Conservation (phyloP, 2,797 vertebrate species). For the Geotrypetes seraphini region DNA sequence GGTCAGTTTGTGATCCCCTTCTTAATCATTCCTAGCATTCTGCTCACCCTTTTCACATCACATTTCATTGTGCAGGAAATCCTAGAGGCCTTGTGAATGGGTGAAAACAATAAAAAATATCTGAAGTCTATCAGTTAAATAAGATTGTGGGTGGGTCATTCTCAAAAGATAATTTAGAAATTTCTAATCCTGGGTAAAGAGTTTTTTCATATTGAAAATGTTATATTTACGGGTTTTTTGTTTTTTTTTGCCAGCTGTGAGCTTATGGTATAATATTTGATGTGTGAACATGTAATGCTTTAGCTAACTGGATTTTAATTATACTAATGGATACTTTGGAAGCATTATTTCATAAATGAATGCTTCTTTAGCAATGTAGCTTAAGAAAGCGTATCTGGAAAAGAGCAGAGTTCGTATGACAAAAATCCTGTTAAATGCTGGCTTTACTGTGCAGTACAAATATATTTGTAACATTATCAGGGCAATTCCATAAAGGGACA, state of each 20-base stretch:
- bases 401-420: slow-evolving; percentile 1
- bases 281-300: slow-evolving; percentile 17
- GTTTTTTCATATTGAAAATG: slow-evolving; percentile 15
- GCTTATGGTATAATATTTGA: slow-evolving; percentile 15
- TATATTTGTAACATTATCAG: background rate
- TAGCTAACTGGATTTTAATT: slow-evolving; percentile 35
- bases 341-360: slow-evolving; percentile 22
- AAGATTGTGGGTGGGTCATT: too few relatives aligned
- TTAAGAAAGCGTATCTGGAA: slow-evolving; percentile 4
- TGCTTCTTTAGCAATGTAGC: slow-evolving; percentile 6
- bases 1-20: too few relatives aligned
- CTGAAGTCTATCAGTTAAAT: too few relatives aligned
- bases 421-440: background rate
- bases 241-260: slow-evolving; percentile 17
- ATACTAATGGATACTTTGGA: slow-evolving; percentile 29
- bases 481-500: too few relatives aligned
- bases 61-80: too few relatives aligned
- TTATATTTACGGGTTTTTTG: slow-evolving; percentile 7
- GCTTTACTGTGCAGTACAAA: background rate
- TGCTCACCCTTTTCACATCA: too few relatives aligned
- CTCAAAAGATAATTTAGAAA: background rate
- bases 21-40: too few relatives aligned
- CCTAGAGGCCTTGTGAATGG: too few relatives aligned
- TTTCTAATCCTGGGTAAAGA: slow-evolving; percentile 22
- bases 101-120: too few relatives aligned